Percentiles rank a stretch among this genome's conserved stretches.
These are phyloP conservation scores for Semaprochilodus insignis DNA, from an alignment of 2,797 vertebrate genomes.

Conservation along the genomic window DNA sequence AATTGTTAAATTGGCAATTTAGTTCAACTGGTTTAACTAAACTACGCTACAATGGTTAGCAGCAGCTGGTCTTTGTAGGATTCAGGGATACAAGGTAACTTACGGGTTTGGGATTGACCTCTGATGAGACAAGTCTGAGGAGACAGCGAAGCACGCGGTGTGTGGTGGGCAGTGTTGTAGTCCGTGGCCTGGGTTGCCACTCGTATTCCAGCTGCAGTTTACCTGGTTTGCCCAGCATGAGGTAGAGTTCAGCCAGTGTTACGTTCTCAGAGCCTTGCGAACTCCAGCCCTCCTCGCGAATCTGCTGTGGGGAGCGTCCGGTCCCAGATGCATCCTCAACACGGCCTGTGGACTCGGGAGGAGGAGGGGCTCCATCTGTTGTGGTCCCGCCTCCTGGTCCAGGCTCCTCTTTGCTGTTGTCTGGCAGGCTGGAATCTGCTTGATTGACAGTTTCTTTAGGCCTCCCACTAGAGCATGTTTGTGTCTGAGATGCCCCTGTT, in stretches of 20 bases:
- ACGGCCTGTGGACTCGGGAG: constrained; percentile 53
- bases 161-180: constrained; percentile 70
- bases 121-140: constrained; percentile 90
- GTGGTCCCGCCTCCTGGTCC: constrained; percentile 59
- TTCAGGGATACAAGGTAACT: constrained; percentile 18
- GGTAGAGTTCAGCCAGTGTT: constrained; percentile 97
- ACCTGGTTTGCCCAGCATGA: constrained; percentile 97
- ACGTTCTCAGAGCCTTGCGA: constrained; percentile 89
- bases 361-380: constrained; percentile 58
- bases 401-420: constrained; percentile 73
- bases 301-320: constrained; percentile 81
- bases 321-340: constrained; percentile 62
- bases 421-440: constrained; percentile 76
- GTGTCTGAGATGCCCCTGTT: constrained; percentile 59
- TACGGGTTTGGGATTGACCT: constrained; percentile 94
- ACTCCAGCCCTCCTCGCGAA: constrained; percentile 94
- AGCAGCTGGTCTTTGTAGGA: neutral
- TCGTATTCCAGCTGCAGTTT: constrained; percentile 98
- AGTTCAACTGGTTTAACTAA: neutral
- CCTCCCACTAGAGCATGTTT: constrained; percentile 49
- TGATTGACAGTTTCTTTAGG: constrained; percentile 76
- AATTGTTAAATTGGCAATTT: neutral
- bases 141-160: constrained; percentile 91
- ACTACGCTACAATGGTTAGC: neutral
- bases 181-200: constrained; percentile 83